Base-by-base conservation (phyloP, 2,888 invertebrate species). In the Imbricaverruca yamaguchii region DNA sequence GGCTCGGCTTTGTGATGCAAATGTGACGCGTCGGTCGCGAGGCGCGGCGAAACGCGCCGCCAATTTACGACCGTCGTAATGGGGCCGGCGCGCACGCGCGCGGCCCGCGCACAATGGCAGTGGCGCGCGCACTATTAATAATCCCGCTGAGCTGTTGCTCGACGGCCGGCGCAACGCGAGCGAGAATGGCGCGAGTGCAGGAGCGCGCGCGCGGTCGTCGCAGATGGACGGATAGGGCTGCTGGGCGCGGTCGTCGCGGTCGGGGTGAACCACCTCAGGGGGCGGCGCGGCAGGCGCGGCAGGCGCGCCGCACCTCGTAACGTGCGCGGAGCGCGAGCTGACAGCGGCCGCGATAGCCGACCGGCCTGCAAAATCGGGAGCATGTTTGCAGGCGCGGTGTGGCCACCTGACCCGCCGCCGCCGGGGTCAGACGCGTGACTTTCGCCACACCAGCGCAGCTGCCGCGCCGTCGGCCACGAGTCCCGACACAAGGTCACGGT, bases 101-200 rank as follows among this genome's bases (percentile, higher is more conserved):
- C 82, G 80, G 65, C 82, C 80, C 82, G 82, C 82, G 82, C 77
- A 53, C 80, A 82, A 80, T 80, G 79, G 82, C 82, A 82, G 7
- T 80, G 65, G 82, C 80, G 79, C 82, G 82, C 80, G 82, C 82
- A 61, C 61, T 61, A 61, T 61, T 61, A 61, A 61, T 61, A 61
- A 12, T 18, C 61, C 15, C 18, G 18, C 61, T 39, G 39, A 39
- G 15, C 61, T 61, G 61, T 61, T 61, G 61, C 61, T 61, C 18
- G 39, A 39, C 39, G 39, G 39, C 39, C 61, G 61, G 15, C 57
- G 61, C 61, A 18, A 61, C 18, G 61, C 18, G 61, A 39, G 39
- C 61, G 61, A 61, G 61, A 61, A 39, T 39, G 39, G 39, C 39
- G 39, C 39, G 39, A 39, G 39, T 4, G 39, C 39, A 4, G 39